Evolutionary conservation across 2,888 invertebrate genomes (phyloP), one percentile per base, ranked within the genome.

Genomic region (Platyscelio sp.): DNA sequence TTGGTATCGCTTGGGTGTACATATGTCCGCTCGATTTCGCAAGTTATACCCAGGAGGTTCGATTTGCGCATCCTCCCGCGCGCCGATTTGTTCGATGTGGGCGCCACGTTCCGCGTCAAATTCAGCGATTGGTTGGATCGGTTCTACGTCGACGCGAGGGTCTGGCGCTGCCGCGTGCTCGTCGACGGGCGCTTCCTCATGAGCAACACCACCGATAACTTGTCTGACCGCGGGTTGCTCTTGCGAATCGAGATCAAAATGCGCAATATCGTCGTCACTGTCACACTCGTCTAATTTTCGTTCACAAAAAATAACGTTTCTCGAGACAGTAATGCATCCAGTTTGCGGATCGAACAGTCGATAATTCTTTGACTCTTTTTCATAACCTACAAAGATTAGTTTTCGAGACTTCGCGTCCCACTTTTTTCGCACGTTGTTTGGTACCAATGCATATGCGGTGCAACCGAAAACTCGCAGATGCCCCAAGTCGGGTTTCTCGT

Each of bases 381-480:
- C 68, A 33, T 87, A 87, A 18, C 83, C 83, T 13, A 87, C 83
- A 22, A 87, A 71, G 38, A 79, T 67, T 9, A 79, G 20, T 43
- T 79, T 56, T 29, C 58, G 24, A 18, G 85, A 79, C 49, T 87
- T 87, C 18, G 58, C 9, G 29, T 87, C 78, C 83, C 85, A 87
- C 70, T 85, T 87, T 56, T 60, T 82, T n/a, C 86, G 79, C 40
- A 40, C 15, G 15, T 6, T 13, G 40, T 13, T 40, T 15, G 80
- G 86, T 11, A 85, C 56, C 0, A 70, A n/a, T 9, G 65, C 60
- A 33, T 77, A 86, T 11, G 76, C 86, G 11, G 63, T 15, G 20
- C 83, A 61, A 3, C 84, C 86, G 27, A 87, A 87, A 11, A 27
- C 74, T 11, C 87, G 84, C 11, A 87, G 9, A 27, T 84, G 79